Evolutionary conservation across 1,140 invertebrate species (phyloP).

Genomic region (Nylanderia fulva): DNA sequence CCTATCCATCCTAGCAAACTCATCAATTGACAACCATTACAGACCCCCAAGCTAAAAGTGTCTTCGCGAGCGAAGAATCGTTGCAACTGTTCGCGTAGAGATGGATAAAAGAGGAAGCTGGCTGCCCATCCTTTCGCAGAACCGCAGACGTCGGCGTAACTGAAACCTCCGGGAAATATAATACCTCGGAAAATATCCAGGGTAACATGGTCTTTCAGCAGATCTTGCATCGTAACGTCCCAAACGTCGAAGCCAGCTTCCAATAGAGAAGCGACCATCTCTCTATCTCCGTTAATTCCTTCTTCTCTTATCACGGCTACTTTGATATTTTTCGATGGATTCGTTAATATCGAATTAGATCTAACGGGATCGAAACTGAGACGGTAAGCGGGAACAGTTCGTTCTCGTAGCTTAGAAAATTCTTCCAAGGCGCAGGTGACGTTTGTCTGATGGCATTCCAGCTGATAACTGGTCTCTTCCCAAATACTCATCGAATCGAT

Average conservation of each 20-base stretch:
- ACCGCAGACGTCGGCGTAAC: slow-evolving; percentile 98
- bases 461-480: slow-evolving; percentile 97
- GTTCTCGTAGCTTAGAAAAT: slow-evolving; percentile 87
- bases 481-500: slow-evolving; percentile 92
- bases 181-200: slow-evolving; percentile 95
- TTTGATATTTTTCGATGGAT: slow-evolving; percentile 85
- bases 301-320: slow-evolving; percentile 98
- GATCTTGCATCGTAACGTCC: slow-evolving; percentile 97
- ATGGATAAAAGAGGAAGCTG: slow-evolving; percentile 91
- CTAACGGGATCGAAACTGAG: slow-evolving; percentile 90
- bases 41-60: slow-evolving; percentile 98
- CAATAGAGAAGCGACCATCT: slow-evolving; percentile 98
- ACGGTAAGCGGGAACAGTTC: slow-evolving; percentile 89
- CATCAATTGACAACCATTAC: slow-evolving; percentile 99
- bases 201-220: slow-evolving; percentile 89
- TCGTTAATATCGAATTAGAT: slow-evolving; percentile 22
- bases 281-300: slow-evolving; percentile 98
- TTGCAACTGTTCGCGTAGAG: slow-evolving; percentile 87
- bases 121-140: slow-evolving; percentile 99
- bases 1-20: slow-evolving; percentile 93
- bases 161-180: slow-evolving; percentile 98
- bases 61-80: slow-evolving; percentile 91
- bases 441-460: slow-evolving; percentile 95
- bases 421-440: slow-evolving; percentile 92
- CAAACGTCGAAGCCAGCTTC: slow-evolving; percentile 97